Conservation (phyloP, 2,113 vertebrate genomes). For the Catagonus wagneri region DNA sequence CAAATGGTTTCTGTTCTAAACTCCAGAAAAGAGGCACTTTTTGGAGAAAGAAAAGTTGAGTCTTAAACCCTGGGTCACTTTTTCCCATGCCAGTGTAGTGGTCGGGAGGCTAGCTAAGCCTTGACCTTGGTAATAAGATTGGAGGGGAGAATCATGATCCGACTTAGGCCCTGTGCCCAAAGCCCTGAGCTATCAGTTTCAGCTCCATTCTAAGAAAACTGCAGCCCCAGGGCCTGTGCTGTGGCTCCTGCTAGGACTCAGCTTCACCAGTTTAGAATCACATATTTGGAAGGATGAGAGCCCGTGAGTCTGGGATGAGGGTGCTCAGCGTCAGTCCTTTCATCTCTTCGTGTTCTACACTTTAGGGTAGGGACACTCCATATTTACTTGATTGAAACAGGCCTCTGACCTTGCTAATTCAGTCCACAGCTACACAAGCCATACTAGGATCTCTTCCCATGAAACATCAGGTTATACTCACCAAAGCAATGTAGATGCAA, state of each 20-base stretch:
- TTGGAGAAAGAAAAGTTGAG: conserved; percentile 12
- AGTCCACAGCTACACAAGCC: conserved; percentile 56
- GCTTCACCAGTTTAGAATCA: not conserved
- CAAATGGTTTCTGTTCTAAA: not conserved
- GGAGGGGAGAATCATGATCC: not conserved
- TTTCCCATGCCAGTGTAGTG: not conserved
- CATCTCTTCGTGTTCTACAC: not conserved
- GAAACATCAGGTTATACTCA: not conserved
- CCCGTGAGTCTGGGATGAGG: not conserved
- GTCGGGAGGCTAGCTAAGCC: not conserved
- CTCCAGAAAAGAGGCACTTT: conserved; percentile 19
- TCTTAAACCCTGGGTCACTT: not conserved
- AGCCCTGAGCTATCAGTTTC: not conserved
- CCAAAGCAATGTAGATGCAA: not conserved
- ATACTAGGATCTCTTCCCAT: conserved; percentile 15
- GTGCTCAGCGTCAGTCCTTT: not conserved
- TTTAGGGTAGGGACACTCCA: not conserved
- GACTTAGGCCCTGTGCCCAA: not conserved
- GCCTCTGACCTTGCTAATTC: conserved; percentile 54
- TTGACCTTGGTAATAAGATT: not conserved
- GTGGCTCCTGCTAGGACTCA: not conserved
- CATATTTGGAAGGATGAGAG: not conserved
- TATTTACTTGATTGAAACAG: not conserved
- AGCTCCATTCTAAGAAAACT: not conserved
- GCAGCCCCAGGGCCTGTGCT: not conserved